Conservation (phyloP, 2,888 invertebrate species). For the Hirtodrosophila cameraria region DNA sequence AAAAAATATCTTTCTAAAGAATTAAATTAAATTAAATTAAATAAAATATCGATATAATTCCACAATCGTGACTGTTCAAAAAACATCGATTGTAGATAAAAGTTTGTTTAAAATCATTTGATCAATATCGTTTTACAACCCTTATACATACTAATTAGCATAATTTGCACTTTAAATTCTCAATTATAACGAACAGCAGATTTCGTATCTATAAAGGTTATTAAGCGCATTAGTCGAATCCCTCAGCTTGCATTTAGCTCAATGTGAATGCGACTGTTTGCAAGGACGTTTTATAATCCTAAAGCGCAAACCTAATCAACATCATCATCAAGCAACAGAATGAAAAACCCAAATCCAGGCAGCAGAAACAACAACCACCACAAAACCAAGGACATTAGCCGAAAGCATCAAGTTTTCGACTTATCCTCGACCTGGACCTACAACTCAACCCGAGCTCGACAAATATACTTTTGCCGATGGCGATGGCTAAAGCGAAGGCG, state of each 20-base stretch:
- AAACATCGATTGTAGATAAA: no score
- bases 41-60: no score
- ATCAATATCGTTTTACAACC: no score
- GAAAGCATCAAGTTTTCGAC: conserved; percentile 78
- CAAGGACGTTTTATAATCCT: conserved; percentile 60
- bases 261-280: conserved; percentile 28
- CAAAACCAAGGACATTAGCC: conserved; percentile 72
- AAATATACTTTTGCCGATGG: conserved; percentile 5
- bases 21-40: no score
- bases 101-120: no score
- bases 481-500: no score
- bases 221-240: conserved; percentile 53
- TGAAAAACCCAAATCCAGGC: conserved; percentile 7
- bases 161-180: background rate
- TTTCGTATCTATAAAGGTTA: conserved; percentile 20
- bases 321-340: conserved; percentile 32
- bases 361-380: conserved; percentile 48
- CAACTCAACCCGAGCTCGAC: conserved; percentile 1
- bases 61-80: no score
- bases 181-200: background rate
- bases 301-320: conserved; percentile 48
- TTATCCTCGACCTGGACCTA: conserved; percentile 75
- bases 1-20: no score
- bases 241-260: conserved; percentile 20
- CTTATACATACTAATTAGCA: background rate